phyloP scores from a whole-genome alignment of 1,140 invertebrate species.

The Galleria mellonella region DNA sequence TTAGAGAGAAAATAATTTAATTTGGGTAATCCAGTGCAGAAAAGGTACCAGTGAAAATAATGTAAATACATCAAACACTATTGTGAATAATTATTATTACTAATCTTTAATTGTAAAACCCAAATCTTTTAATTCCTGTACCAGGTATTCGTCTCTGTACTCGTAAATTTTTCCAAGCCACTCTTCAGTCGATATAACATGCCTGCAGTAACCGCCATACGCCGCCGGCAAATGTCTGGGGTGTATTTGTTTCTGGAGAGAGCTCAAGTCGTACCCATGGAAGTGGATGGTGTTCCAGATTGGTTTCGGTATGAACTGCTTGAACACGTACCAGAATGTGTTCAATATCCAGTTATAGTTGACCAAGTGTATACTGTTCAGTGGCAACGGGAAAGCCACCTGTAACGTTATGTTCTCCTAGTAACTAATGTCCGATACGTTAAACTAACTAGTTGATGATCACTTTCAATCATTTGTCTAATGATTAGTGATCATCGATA shows the following conservation, averaged over 20 bases:
- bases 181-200: background rate
- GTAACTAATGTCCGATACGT: background rate
- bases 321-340: background rate
- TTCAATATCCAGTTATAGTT: conserved; percentile 12
- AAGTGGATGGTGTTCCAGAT: background rate
- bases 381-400: conserved; percentile 8
- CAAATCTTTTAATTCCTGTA: background rate
- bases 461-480: no score
- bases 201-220: background rate
- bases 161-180: conserved; percentile 1
- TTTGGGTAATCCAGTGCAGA: no score
- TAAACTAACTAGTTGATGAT: no score
- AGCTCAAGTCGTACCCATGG: background rate
- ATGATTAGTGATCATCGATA: no score
- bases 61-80: no score
- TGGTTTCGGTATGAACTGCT: background rate
- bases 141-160: background rate
- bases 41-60: no score
- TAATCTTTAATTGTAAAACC: background rate
- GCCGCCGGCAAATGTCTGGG: background rate
- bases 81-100: no score
- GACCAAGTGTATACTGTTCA: conserved; percentile 7
- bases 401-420: conserved; percentile 9
- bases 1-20: no score
- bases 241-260: background rate